Base-by-base conservation (phyloP, 2,113 vertebrate genomes). In the Leucosticte australis region DNA sequence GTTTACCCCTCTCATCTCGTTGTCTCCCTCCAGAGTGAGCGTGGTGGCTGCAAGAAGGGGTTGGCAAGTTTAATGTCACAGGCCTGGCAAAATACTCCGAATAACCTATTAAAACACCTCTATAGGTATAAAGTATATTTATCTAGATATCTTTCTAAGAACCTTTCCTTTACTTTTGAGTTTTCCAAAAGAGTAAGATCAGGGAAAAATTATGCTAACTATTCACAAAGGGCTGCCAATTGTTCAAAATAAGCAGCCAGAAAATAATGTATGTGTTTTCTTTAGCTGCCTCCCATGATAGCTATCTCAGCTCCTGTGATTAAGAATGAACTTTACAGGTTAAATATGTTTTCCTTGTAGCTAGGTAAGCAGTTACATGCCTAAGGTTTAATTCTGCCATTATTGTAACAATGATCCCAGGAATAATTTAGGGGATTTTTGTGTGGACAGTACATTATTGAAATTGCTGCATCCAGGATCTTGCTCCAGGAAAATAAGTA, bases 91-190 rank as follows among this genome's bases (percentile, higher is more conserved):
- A 65, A 30, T 17, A 3, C 37, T 35, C 27, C 27, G 4, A n/a
- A 13, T 9, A 78, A 47, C 1, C 3, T 46, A 8, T 30, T 7
- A 24, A 57, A 35, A 10, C 0, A 1, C 10, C 24, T 15, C 49
- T n/a, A 1, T n/a, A 28, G 49, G 13, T 17, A 13, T 6, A 11
- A 8, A 18, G 20, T 17, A 6, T 30, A 0, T 33, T 3, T 24
- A 5, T 21, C 2, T 24, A 4, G 2, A 2, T 3, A 21, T 27
- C 30, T 46, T 56, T 44, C 7, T 7, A 15, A 44, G 17, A 75
- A 35, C 2, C 6, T 24, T 82, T 31, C 10, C 11, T 69, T n/a
- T 30, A 20, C 17, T 84, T 67, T 39, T 27, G 31, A 70, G 35
- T 47, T 75, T 59, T 67, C 42, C 57, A n/a, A 56, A 71, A 18